Evolutionary conservation across 2,888 invertebrate species (phyloP).

Genomic region (Sminthurinus aureus): DNA sequence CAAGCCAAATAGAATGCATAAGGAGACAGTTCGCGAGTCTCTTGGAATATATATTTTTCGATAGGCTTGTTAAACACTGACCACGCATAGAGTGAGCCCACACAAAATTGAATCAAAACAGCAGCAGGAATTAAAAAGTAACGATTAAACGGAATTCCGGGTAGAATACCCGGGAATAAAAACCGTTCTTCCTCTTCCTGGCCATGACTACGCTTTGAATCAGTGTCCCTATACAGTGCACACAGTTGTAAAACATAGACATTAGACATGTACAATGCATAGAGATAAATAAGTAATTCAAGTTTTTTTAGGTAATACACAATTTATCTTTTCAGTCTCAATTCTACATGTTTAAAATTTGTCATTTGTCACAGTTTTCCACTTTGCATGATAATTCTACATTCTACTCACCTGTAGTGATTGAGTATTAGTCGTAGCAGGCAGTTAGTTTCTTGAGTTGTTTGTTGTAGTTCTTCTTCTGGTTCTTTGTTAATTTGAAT

Average conservation of each 20-base stretch:
- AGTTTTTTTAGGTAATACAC: background rate
- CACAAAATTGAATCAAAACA: conserved; percentile 52
- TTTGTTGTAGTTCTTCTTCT: background rate
- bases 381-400: background rate
- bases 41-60: conserved; percentile 46
- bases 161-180: conserved; percentile 11
- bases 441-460: background rate
- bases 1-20: conserved; percentile 57
- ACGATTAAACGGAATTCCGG: conserved; percentile 45
- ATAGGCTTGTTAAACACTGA: conserved; percentile 57
- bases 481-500: background rate
- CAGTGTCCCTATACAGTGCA: background rate
- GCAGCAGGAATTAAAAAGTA: conserved; percentile 55
- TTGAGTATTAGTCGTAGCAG: background rate
- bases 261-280: too few species aligned
- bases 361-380: background rate
- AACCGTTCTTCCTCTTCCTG: conserved; percentile 27
- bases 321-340: background rate
- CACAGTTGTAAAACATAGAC: background rate
- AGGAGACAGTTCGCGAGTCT: conserved; percentile 50
- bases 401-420: conserved; percentile 13
- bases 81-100: conserved; percentile 57
- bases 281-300: too few species aligned
- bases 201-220: background rate
- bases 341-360: background rate